phyloP scores from a whole-genome alignment of 2,113 vertebrate genomes.

The Oreotragus oreotragus region DNA sequence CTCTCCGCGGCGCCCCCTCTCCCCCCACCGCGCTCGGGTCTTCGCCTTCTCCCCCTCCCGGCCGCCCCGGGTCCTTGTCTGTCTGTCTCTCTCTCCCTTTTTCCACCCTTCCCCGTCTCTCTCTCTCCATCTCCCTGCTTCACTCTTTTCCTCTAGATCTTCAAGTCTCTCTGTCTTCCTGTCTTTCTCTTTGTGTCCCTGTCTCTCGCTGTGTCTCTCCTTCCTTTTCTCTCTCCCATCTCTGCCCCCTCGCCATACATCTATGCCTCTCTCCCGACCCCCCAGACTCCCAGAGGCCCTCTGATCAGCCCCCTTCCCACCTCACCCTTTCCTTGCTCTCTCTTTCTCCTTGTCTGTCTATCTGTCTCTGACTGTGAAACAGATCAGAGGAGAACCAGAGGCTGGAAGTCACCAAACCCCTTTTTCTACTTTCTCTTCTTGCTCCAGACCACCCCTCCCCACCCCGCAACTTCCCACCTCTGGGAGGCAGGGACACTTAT shows the following conservation, averaged over 20 bases:
- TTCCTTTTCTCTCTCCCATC: background rate
- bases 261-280: background rate
- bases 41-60: background rate
- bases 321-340: background rate
- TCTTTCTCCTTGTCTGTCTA: background rate
- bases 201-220: background rate
- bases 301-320: background rate
- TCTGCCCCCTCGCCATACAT: background rate
- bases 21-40: background rate
- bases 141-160: background rate
- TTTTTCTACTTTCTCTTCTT: background rate
- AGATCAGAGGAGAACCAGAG: background rate
- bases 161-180: background rate
- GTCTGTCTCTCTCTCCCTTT: background rate
- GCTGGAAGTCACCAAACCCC: background rate
- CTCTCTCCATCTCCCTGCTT: background rate
- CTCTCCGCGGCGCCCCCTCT: background rate
- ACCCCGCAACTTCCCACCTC: background rate
- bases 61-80: background rate
- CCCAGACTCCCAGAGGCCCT: background rate
- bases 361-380: background rate
- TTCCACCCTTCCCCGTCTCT: background rate
- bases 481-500: background rate
- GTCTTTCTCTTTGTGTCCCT: background rate
- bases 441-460: background rate